These are phyloP conservation scores for Chromobotia macracanthus DNA, from an alignment of 2,797 vertebrate genomes.

Conservation along the genomic window DNA sequence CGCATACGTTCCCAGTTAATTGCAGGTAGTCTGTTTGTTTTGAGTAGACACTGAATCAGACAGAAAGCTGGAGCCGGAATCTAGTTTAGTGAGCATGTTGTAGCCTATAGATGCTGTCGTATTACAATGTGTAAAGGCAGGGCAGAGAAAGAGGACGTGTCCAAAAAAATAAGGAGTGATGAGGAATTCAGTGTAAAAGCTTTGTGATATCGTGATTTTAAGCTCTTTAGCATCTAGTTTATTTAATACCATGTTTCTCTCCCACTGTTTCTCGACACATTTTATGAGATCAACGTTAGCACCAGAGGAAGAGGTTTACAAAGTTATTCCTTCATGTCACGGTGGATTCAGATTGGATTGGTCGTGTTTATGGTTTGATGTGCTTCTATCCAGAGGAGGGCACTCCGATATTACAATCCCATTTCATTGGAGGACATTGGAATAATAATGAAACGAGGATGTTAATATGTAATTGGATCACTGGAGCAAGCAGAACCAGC, in stretches of 20 bases:
- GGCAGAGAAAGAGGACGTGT: background rate
- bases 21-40: constrained; percentile 34
- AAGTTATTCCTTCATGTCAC: constrained; percentile 17
- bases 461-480: constrained; percentile 46
- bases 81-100: background rate
- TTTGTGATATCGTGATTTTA: constrained; percentile 22
- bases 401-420: constrained; percentile 50
- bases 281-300: constrained; percentile 23
- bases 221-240: constrained; percentile 40
- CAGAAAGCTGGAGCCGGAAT: background rate
- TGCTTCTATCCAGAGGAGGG: constrained; percentile 54
- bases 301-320: constrained; percentile 1
- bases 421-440: constrained; percentile 29
- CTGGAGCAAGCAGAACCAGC: constrained; percentile 34
- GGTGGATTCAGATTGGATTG: constrained; percentile 13
- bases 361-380: constrained; percentile 21
- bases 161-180: background rate
- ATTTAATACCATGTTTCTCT: constrained; percentile 22
- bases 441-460: constrained; percentile 40
- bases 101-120: constrained; percentile 1
- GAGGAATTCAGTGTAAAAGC: constrained; percentile 17
- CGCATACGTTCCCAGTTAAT: constrained; percentile 25
- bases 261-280: constrained; percentile 12
- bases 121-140: background rate
- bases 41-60: constrained; percentile 11